Percentiles rank a stretch among this genome's conserved stretches.
phyloP scores from a whole-genome alignment of 2,888 invertebrate species.

The Nematopogon swammerdamellus region DNA sequence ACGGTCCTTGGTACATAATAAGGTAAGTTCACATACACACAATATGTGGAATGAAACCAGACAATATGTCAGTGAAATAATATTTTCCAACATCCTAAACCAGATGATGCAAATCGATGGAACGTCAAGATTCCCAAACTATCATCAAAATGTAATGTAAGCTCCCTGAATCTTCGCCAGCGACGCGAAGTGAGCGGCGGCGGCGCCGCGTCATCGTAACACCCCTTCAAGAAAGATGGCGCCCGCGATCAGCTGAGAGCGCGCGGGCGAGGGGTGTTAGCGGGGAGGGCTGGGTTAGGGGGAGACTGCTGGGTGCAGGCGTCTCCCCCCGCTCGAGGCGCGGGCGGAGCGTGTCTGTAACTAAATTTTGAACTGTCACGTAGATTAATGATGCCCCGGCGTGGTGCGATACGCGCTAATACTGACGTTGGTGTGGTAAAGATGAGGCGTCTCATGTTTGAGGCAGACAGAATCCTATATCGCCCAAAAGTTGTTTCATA shows the following conservation, averaged over 20 bases:
- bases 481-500: too few species aligned
- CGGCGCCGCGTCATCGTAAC: neutral
- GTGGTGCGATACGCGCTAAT: constrained; percentile 57
- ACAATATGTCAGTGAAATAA: too few species aligned
- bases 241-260: neutral
- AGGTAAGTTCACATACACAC: too few species aligned
- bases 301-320: constrained; percentile 14
- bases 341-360: constrained; percentile 45
- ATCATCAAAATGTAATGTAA: too few species aligned
- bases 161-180: neutral
- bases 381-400: constrained; percentile 57
- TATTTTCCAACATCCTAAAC: too few species aligned
- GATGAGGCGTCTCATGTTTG: neutral
- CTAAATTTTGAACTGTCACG: constrained; percentile 60
- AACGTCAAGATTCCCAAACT: too few species aligned
- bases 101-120: too few species aligned
- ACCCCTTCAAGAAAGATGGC: neutral
- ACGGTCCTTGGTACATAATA: too few species aligned
- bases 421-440: constrained; percentile 21
- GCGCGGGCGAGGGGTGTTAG: constrained; percentile 13
- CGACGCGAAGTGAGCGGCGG: too few species aligned
- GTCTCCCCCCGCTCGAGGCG: constrained; percentile 12
- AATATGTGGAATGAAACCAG: too few species aligned
- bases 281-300: too few species aligned
- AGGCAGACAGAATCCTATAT: too few species aligned